Evolutionary conservation across 1,140 invertebrate genomes (phyloP), one percentile per base, ranked within the genome.

Genomic region (Planococcus citri): DNA sequence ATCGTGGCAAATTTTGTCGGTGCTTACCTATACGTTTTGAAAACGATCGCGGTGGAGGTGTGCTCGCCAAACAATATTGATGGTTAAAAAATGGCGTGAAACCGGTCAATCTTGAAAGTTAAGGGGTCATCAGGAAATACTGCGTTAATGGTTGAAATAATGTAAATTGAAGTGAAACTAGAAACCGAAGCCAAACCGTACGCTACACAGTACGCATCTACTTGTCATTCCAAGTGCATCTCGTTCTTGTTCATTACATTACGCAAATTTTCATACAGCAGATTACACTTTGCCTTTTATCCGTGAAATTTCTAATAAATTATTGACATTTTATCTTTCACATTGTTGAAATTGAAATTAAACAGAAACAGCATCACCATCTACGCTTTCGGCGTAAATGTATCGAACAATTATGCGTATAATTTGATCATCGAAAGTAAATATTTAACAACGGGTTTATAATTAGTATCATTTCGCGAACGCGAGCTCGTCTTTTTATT

Each of bases 241-340:
- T 14, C 17, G 41, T 4, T 51, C 2, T 51, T 51, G 17, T 51
- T 51, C 17, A 51, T 51, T n/a, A 51, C 41, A 51, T 51, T 51
- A 51, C 41, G 41, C 10, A 51, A 51, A 51, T 51, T 33, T 51
- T 51, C 41, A n/a, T 51, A 51, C n/a, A n/a, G 33, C 33, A 17
- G 10, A 51, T 17, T 9, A 20, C 41, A 51, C 17, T 51, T 20
- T 51, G 41, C n/a, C n/a, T n/a, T n/a, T n/a, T n/a, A n/a, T 20
- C 41, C 41, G 41, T 51, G 41, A 51, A 51, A 51, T 51, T 51
- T 51, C 41, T 51, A 51, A 51, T 51, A 51, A 51, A 51, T 51
- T 51, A 51, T 51, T 20, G 41, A 51, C 41, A 51, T 51, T 51
- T 20, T 3, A 6, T 12, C 17, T 51, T 51, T 51, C 41, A n/a